These are phyloP conservation scores for Eriosoma lanigerum DNA, from an alignment of 1,140 invertebrate species.

Conservation along the genomic window DNA sequence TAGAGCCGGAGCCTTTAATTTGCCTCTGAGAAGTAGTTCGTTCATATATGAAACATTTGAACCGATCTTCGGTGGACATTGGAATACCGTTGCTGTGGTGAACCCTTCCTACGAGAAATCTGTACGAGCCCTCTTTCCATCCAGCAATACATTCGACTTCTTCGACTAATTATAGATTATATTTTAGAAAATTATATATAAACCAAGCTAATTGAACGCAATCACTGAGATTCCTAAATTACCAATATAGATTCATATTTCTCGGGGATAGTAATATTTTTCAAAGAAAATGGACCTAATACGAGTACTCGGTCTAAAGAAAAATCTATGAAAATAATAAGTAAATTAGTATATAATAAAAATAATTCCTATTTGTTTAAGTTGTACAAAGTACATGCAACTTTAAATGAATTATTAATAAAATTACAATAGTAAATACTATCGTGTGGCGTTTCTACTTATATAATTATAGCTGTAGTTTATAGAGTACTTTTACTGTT, in stretches of 20 bases:
- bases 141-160: slow-evolving; percentile 67
- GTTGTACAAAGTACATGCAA: no score
- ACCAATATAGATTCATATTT: no score
- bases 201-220: no score
- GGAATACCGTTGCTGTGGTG: slow-evolving; percentile 73
- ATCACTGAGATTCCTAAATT: no score
- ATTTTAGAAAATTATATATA: no score
- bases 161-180: slow-evolving; percentile 60
- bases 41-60: slow-evolving; percentile 90
- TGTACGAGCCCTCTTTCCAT: slow-evolving; percentile 69
- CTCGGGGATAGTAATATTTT: no score
- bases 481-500: background rate
- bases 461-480: slow-evolving; percentile 6
- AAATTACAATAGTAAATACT: background rate
- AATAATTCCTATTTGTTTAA: no score
- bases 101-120: slow-evolving; percentile 66
- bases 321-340: no score
- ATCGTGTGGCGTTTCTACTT: background rate
- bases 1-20: background rate
- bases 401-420: background rate
- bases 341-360: no score
- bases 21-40: slow-evolving; percentile 58
- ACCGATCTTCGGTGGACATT: slow-evolving; percentile 86
- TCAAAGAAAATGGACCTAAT: no score
- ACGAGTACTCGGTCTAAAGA: no score